Base-by-base conservation (phyloP, 53 echinoderm and acorn worm species). In the Astropecten irregularis region DNA sequence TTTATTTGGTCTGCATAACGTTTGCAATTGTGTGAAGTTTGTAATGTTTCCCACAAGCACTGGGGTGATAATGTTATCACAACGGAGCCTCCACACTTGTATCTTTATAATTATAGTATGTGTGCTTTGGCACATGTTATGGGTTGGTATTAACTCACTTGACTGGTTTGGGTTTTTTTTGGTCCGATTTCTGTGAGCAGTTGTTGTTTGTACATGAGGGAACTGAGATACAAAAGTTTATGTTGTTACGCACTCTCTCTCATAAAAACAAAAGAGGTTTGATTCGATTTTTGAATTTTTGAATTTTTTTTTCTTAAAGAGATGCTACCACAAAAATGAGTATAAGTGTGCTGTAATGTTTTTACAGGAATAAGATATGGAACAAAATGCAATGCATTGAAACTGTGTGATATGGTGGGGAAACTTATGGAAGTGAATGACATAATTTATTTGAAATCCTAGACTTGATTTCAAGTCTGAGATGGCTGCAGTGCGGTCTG, bases 1-100 rank as follows among this genome's bases (percentile, higher is more conserved):
- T n/a, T 77, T 77, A 60, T 31, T 42, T 77, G 34, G 59, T 19
- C 26, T 58, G 77, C 77, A 55, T 57, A 61, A n/a, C n/a, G n/a
- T n/a, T n/a, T n/a, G n/a, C n/a, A 61, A 77, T 60, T 77, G 77
- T 77, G 77, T 77, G 77, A 77, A 77, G 46, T 56, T 77, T 77
- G 77, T 77, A 46, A 77, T 77, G 42, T 42, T 77, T 20, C 52
- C 59, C 22, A 62, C 15, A 33, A 40, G 57, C 13, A 56, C 37
- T 27, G 74, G 58, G 57, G 74, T 35, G n/a, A n/a, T n/a, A n/a
- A n/a, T n/a, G n/a, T n/a, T n/a, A n/a, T n/a, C n/a, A n/a, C n/a
- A n/a, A n/a, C n/a, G n/a, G n/a, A n/a, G n/a, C n/a, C 28, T 77
- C 61, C 77, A 18, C 35, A 61, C 77, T 47, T 40, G 77, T 77